phyloP scores from a whole-genome alignment of 2,888 invertebrate species.

The Mycogona germanica region DNA sequence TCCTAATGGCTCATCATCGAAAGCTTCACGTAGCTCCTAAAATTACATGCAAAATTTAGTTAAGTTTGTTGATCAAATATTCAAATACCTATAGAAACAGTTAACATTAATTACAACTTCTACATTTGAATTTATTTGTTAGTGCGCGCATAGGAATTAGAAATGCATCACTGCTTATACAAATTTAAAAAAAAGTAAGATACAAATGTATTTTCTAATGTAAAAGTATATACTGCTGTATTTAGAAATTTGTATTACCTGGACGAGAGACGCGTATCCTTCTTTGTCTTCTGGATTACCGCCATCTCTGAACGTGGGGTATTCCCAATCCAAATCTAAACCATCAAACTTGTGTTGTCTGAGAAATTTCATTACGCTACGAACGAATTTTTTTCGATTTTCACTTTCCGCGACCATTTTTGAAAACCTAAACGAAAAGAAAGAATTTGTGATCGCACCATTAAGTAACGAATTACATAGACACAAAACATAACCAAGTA shows the following conservation, averaged over 20 bases:
- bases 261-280: slow-evolving; percentile 76
- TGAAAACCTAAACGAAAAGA: slow-evolving; percentile 47
- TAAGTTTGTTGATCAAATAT: neutral
- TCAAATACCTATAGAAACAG: neutral
- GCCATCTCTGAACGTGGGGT: slow-evolving; percentile 64
- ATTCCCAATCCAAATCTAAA: slow-evolving; percentile 68
- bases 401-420: slow-evolving; percentile 71
- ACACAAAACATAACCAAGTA: too few relatives aligned
- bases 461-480: too few relatives aligned
- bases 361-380: slow-evolving; percentile 46
- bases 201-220: too few relatives aligned
- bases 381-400: slow-evolving; percentile 57
- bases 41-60: slow-evolving; percentile 13
- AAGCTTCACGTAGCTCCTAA: slow-evolving; percentile 74
- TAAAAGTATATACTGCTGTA: too few relatives aligned
- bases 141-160: too few relatives aligned
- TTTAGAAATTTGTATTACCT: slow-evolving; percentile 39
- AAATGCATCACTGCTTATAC: too few relatives aligned
- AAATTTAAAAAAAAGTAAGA: too few relatives aligned
- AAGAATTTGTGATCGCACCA: too few relatives aligned
- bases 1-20: slow-evolving; percentile 70
- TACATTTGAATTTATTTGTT: too few relatives aligned
- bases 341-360: slow-evolving; percentile 88
- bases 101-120: too few relatives aligned
- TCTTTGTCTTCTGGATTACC: slow-evolving; percentile 61